Evolutionary conservation across 2,113 vertebrate genomes (phyloP).

Genomic region (Laterallus jamaicensis): DNA sequence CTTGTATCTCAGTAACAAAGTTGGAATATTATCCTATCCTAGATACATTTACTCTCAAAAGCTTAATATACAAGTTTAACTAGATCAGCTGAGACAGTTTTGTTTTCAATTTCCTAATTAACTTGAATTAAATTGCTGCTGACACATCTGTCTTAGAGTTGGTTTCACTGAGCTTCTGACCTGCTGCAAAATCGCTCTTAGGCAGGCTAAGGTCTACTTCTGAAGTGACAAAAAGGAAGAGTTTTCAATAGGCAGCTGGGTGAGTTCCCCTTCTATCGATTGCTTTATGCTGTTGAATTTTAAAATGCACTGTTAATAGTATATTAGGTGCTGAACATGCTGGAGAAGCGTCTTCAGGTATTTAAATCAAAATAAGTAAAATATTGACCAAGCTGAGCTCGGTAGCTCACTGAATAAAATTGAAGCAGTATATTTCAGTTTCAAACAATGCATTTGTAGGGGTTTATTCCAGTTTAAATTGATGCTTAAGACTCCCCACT

Average conservation of each 20-base stretch:
- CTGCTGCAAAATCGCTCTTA: not conserved
- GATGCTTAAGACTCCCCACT: not conserved
- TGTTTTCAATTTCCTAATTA: not conserved
- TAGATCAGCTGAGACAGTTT: conserved; percentile 6
- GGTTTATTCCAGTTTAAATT: not conserved
- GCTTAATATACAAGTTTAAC: conserved; percentile 27
- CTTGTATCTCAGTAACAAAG: conserved; percentile 3
- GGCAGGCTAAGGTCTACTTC: not conserved
- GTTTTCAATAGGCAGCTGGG: not conserved
- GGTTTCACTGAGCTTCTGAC: not conserved
- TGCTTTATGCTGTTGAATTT: conserved; percentile 9
- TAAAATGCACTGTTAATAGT: conserved; percentile 4
- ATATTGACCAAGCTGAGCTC: not conserved
- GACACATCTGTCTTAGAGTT: conserved; percentile 3
- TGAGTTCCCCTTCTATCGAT: not conserved
- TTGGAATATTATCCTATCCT: conserved; percentile 5
- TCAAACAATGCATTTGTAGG: not conserved
- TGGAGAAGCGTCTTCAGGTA: not conserved
- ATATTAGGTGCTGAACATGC: not conserved
- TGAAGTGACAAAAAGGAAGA: not conserved
- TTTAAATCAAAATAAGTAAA: conserved; percentile 50
- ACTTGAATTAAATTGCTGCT: conserved; percentile 18
- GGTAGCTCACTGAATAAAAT: conserved; percentile 2
- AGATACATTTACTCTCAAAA: conserved; percentile 12
- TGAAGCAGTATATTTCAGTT: not conserved